Base-by-base conservation (phyloP, 2,113 vertebrate species). In the Coptodon bakossiorum region DNA sequence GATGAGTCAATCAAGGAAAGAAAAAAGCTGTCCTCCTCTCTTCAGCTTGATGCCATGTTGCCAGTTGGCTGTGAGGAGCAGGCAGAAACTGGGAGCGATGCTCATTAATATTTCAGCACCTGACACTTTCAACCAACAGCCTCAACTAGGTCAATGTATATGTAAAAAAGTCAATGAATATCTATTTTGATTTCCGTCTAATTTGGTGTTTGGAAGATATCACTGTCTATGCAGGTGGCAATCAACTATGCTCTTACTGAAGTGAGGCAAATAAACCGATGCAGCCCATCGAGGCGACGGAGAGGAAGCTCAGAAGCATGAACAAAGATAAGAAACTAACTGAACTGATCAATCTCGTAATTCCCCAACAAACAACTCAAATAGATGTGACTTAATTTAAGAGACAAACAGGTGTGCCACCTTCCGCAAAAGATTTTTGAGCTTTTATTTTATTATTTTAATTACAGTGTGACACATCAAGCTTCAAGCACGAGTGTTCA, bases 101-200 rank as follows among this genome's bases (percentile, higher is more conserved):
- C 90, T 96, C 95, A 96, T 97, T 96, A 97, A 97, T 97, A 96
- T 96, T 97, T 96, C 92, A 97, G 84, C 85, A 96, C 93, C 94
- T 96, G 94, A 96, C 95, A 96, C 96, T 97, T 96, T 96, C 93
- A 97, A 96, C 96, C 94, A 94, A 94, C 95, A 96, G 92, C 83
- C 87, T 96, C 95, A 97, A 97, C 94, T 97, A 96, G 97, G 97
- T 96, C 97, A 97, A 96, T 97, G 95, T 97, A 96, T 97, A 96
- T 97, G 94, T 96, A 96, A 96, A 96, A 95, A 95, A 95, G 91
- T 95, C 91, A 92, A 93, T 93, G 91, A 95, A 94, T 95, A 94
- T 96, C 93, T 95, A 94, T 95, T 95, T 96, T 95, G 90, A 94
- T 92, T 95, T 93, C 84, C 59, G 88, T 95, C 92, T 95, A 92